A percentile compares a stretch with the other conserved stretches of the same genome.
phyloP scores from a whole-genome alignment of 2,888 invertebrate genomes.

The Dascillus cervinus region DNA sequence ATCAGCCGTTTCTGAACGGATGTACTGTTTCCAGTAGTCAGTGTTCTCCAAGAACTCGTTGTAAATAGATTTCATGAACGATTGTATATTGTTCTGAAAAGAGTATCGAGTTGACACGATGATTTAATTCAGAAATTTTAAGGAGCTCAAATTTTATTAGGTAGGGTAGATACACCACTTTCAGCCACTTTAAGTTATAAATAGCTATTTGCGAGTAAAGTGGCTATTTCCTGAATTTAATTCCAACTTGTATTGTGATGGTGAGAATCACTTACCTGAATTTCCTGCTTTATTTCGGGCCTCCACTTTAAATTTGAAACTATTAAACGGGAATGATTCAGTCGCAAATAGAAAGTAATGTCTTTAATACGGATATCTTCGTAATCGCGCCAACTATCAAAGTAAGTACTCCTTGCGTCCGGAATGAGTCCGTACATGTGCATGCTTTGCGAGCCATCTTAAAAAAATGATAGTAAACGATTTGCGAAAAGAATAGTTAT shows the following conservation, averaged over 20 bases:
- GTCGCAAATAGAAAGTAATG: conserved; percentile 66
- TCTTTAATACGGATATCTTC: conserved; percentile 73
- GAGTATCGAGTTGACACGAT: too few relatives aligned
- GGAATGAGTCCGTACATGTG: conserved; percentile 70
- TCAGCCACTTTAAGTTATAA: too few relatives aligned
- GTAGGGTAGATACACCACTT: too few relatives aligned
- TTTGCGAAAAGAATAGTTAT: conserved; percentile 16
- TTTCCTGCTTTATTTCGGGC: conserved; percentile 59
- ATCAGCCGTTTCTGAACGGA: conserved; percentile 62
- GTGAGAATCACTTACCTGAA: conserved; percentile 40
- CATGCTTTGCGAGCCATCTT: conserved; percentile 56
- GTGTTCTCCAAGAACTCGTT: conserved; percentile 46
- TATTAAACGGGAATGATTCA: conserved; percentile 77
- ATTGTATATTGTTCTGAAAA: too few relatives aligned
- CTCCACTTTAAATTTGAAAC: conserved; percentile 76
- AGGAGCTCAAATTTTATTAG: too few relatives aligned
- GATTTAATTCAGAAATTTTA: too few relatives aligned
- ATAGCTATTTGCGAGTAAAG: too few relatives aligned
- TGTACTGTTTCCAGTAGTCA: conserved; percentile 58
- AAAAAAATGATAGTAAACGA: conserved; percentile 22
- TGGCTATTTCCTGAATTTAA: too few relatives aligned
- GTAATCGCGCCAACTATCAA: conserved; percentile 75
- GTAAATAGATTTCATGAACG: too few relatives aligned
- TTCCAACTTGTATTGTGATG: too few relatives aligned
- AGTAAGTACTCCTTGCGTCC: conserved; percentile 65